Conservation (phyloP, 1,140 invertebrate genomes). For the Drosophila simulans region DNA sequence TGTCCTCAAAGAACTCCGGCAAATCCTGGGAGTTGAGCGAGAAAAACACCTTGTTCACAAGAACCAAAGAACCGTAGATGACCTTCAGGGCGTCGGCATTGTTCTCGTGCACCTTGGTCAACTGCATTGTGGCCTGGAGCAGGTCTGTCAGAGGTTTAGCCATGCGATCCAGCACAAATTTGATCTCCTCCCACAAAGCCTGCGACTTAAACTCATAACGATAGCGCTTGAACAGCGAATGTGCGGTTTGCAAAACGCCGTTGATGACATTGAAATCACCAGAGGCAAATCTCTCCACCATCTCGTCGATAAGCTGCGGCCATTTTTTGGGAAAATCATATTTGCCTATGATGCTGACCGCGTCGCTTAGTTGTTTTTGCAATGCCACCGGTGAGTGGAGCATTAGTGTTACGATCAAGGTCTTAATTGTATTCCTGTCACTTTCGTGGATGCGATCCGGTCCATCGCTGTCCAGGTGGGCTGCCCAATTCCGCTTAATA, state of each 20-base stretch:
- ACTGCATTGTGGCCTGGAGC: slow-evolving; percentile 94
- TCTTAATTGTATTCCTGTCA: slow-evolving; percentile 93
- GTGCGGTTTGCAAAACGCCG: slow-evolving; percentile 96
- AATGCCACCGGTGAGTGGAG: slow-evolving; percentile 94
- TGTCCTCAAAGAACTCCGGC: slow-evolving; percentile 99
- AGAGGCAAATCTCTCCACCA: slow-evolving; percentile 96
- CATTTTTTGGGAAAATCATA: slow-evolving; percentile 98
- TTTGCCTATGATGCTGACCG: slow-evolving; percentile 97
- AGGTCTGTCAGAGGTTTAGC: slow-evolving; percentile 96
- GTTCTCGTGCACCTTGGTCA: slow-evolving; percentile 91
- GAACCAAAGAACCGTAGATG: slow-evolving; percentile 94
- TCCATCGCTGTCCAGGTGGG: slow-evolving; percentile 89
- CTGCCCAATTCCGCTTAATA: slow-evolving; percentile 96
- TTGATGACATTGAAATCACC: slow-evolving; percentile 98
- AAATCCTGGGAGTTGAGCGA: slow-evolving; percentile 98
- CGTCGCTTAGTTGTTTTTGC: slow-evolving; percentile 97
- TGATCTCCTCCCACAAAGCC: slow-evolving; percentile 97
- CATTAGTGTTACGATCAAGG: slow-evolving; percentile 96
- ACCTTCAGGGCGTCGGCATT: slow-evolving; percentile 93
- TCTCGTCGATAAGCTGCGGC: slow-evolving; percentile 94
- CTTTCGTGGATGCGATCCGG: slow-evolving; percentile 91
- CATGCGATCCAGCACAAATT: slow-evolving; percentile 97
- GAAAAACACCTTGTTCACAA: slow-evolving; percentile 98
- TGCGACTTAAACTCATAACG: slow-evolving; percentile 98
- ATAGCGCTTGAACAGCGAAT: slow-evolving; percentile 98